phyloP scores from a whole-genome alignment of 2,797 vertebrate species.

The Nyctalus aviator region DNA sequence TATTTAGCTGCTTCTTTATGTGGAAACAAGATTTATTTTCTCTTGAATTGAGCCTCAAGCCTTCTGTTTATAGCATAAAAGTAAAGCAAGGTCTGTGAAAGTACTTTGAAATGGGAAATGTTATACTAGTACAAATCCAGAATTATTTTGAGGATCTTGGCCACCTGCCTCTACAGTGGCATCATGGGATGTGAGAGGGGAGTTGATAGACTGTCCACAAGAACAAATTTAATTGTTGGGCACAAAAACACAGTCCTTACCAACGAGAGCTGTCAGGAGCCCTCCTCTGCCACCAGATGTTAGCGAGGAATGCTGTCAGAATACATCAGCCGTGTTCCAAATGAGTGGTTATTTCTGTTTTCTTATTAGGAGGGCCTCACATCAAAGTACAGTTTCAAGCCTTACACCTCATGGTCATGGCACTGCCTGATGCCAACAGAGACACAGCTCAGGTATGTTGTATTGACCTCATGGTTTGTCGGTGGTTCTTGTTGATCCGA shows the following conservation, averaged over 20 bases:
- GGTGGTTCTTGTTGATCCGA: neutral
- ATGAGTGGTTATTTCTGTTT: constrained; percentile 72
- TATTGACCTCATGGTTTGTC: neutral
- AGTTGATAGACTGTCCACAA: neutral
- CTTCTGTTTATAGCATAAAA: neutral
- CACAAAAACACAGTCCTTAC: neutral
- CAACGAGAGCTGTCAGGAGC: neutral
- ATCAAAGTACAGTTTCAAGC: constrained; percentile 95
- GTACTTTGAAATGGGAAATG: neutral
- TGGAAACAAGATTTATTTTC: constrained; percentile 2
- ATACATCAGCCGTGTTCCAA: neutral
- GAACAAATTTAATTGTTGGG: neutral
- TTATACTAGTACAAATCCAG: neutral
- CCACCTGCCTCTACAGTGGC: neutral
- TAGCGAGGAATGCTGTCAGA: neutral
- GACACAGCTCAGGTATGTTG: constrained; percentile 93
- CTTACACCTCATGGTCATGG: constrained; percentile 94
- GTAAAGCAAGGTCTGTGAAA: neutral
- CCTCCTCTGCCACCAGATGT: constrained; percentile 25
- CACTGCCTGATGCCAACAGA: constrained; percentile 95
- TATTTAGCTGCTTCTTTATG: neutral
- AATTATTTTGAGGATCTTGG: neutral
- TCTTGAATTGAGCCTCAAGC: neutral
- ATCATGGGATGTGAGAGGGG: neutral
- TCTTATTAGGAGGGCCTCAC: constrained; percentile 91